Conservation (phyloP, 1,140 invertebrate genomes). For the Bicyclus anynana region DNA sequence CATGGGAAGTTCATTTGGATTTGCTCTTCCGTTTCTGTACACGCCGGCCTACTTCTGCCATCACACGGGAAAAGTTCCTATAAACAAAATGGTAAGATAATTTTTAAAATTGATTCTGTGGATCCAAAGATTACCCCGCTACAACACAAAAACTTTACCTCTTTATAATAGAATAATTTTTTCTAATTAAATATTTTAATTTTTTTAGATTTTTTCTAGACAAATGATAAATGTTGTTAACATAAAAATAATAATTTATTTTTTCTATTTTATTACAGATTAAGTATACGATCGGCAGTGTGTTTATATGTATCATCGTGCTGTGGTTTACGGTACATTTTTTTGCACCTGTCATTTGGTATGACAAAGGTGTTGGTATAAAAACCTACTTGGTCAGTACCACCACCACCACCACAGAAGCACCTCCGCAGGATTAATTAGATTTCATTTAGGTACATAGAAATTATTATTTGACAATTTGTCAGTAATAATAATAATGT, state of each 20-base stretch:
- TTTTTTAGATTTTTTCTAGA: too few relatives aligned
- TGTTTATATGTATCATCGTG: conserved; percentile 35
- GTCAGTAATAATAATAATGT: too few relatives aligned
- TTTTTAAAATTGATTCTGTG: conserved; percentile 4
- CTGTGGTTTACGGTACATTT: conserved; percentile 35
- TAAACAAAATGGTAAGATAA: conserved; percentile 46
- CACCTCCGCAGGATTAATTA: too few relatives aligned
- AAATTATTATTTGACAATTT: too few relatives aligned
- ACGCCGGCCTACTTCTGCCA: conserved; percentile 56
- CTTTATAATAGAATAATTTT: too few relatives aligned
- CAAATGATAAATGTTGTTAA: too few relatives aligned
- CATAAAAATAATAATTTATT: too few relatives aligned
- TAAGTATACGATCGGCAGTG: conserved; percentile 33
- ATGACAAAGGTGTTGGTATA: conserved; percentile 24
- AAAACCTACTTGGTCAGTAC: neutral
- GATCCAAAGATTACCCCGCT: too few relatives aligned
- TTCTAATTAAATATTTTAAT: too few relatives aligned
- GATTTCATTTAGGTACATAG: too few relatives aligned
- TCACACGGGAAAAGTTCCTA: conserved; percentile 48
- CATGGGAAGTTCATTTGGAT: conserved; percentile 43
- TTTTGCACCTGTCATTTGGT: conserved; percentile 41
- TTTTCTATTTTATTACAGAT: conserved; percentile 23
- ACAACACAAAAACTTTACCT: too few relatives aligned
- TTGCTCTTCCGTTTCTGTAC: conserved; percentile 43
- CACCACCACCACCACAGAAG: neutral